These are phyloP conservation scores for Microtus oregoni DNA, from an alignment of 2,113 vertebrate species.

Conservation along the genomic window DNA sequence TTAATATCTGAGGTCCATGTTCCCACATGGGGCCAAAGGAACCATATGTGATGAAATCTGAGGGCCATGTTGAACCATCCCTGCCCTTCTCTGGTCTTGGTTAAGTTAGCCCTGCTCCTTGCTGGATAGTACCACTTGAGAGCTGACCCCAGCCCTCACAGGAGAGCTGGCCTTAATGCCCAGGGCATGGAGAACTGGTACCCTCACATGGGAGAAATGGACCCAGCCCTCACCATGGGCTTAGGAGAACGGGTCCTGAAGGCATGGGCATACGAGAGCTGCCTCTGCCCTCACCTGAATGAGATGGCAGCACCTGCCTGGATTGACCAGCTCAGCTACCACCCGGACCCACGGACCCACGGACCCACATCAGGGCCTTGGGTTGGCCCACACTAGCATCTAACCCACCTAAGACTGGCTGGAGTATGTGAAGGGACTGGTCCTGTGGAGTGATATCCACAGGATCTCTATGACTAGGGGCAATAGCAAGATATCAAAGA, in stretches of 20 bases:
- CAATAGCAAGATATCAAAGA: not conserved
- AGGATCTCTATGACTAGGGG: not conserved
- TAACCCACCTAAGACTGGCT: not conserved
- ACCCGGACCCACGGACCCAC: not conserved
- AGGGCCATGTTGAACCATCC: not conserved
- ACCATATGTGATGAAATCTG: not conserved
- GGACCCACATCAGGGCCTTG: not conserved
- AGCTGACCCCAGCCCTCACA: not conserved
- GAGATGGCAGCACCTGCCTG: not conserved
- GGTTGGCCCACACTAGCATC: not conserved
- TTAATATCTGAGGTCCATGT: not conserved
- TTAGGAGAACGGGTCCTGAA: not conserved
- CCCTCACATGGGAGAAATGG: too few species aligned
- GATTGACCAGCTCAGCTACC: not conserved
- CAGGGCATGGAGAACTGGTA: not conserved
- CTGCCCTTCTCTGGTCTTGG: not conserved
- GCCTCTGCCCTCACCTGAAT: not conserved
- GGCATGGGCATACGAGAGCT: not conserved
- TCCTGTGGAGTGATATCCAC: not conserved
- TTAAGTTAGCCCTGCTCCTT: not conserved
- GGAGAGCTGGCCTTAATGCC: not conserved
- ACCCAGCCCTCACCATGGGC: not conserved
- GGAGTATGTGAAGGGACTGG: not conserved
- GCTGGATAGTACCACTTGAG: not conserved
- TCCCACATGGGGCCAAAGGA: not conserved